These are phyloP conservation scores for Drosophila simulans DNA, from an alignment of 1,140 invertebrate species.

Conservation along the genomic window DNA sequence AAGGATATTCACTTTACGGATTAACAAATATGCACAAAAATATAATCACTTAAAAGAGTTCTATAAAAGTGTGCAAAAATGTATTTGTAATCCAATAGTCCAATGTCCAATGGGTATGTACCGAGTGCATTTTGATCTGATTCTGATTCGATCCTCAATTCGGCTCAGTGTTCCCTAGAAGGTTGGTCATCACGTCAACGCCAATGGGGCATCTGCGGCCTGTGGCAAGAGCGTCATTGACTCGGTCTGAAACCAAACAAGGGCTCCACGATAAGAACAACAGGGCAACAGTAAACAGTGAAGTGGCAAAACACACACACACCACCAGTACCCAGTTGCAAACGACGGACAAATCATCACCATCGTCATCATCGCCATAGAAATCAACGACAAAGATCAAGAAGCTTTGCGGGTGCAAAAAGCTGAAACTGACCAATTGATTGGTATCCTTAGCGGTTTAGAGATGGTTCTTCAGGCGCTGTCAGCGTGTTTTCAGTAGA, in stretches of 20 bases:
- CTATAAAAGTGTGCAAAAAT: not conserved
- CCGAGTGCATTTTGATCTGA: not conserved
- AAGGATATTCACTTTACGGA: no score
- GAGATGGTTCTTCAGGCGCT: constrained; percentile 10
- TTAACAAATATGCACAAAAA: no score
- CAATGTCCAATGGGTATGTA: no score
- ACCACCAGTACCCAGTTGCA: not conserved
- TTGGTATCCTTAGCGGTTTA: constrained; percentile 41
- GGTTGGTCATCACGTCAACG: constrained; percentile 32
- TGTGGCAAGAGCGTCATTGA: constrained; percentile 38
- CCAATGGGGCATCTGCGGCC: constrained; percentile 14
- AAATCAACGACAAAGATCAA: constrained; percentile 20
- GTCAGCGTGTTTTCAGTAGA: constrained; percentile 1
- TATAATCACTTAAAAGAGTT: no score
- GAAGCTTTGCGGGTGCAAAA: not conserved
- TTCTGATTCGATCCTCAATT: not conserved
- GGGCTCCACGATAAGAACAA: constrained; percentile 44
- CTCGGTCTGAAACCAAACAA: constrained; percentile 38
- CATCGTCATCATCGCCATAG: constrained; percentile 2
- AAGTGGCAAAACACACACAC: constrained; percentile 1
- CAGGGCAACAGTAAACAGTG: not conserved
- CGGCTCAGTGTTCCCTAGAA: constrained; percentile 4
- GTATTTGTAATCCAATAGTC: no score
- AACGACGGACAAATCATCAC: not conserved
- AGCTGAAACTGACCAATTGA: constrained; percentile 31